phyloP scores from a whole-genome alignment of 2,113 vertebrate genomes.

The Carollia perspicillata region DNA sequence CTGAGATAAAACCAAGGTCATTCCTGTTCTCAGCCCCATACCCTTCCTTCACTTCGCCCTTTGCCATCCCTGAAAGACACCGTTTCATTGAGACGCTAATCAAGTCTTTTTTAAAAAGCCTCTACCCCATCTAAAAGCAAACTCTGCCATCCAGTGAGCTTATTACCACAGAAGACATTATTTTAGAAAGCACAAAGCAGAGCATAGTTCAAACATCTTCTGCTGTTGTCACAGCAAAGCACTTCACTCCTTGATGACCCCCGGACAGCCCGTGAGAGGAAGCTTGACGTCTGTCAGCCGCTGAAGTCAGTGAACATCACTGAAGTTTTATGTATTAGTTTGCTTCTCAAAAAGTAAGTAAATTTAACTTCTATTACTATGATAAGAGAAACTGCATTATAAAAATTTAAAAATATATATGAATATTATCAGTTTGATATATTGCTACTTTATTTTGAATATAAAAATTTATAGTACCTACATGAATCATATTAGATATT shows the following conservation, averaged over 20 bases:
- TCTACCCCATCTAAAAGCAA: not conserved
- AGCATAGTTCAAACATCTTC: not conserved
- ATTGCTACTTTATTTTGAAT: not conserved
- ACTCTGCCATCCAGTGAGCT: not conserved
- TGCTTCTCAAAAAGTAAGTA: not conserved
- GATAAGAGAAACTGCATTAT: not conserved
- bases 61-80: not conserved
- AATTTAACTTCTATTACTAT: not conserved
- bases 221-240: not conserved
- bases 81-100: not conserved
- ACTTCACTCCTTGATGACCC: not conserved
- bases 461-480: not conserved
- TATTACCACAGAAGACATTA: not conserved
- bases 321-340: not conserved
- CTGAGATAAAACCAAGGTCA: not conserved
- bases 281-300: not conserved
- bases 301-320: too few relatives aligned
- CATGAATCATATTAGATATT: not conserved
- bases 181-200: not conserved
- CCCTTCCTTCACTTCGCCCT: not conserved
- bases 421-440: not conserved
- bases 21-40: not conserved
- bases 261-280: not conserved
- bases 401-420: not conserved
- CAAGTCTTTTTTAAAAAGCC: not conserved